phyloP scores from a whole-genome alignment of 2,888 invertebrate species.

The Hydropsyche betteni region DNA sequence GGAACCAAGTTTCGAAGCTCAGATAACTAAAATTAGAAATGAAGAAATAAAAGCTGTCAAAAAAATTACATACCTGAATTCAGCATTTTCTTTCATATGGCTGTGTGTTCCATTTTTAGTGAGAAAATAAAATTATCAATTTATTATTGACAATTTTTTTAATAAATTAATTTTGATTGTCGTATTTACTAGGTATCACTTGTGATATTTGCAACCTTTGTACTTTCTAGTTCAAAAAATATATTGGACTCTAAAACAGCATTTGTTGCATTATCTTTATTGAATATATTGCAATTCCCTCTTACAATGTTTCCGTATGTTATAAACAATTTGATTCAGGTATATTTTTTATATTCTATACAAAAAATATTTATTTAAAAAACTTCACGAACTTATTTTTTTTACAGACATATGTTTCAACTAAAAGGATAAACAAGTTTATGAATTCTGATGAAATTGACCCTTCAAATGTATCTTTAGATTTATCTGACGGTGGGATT shows the following conservation, averaged over 20 bases:
- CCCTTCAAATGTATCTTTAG: slow-evolving; percentile 78
- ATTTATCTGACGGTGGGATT: slow-evolving; percentile 74
- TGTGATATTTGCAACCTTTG: slow-evolving; percentile 89
- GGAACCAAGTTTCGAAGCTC: slow-evolving; percentile 92
- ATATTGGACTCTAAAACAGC: slow-evolving; percentile 89
- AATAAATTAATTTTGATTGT: slow-evolving; percentile 41
- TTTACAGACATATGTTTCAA: slow-evolving; percentile 85
- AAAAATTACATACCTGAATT: slow-evolving; percentile 87
- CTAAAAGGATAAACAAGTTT: slow-evolving; percentile 90
- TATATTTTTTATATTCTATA: slow-evolving; percentile 63
- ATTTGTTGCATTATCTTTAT: slow-evolving; percentile 95
- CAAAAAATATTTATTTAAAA: no score
- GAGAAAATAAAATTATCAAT: slow-evolving; percentile 57
- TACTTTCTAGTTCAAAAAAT: slow-evolving; percentile 81
- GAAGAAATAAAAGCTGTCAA: slow-evolving; percentile 91
- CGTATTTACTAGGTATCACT: slow-evolving; percentile 73
- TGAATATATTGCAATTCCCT: slow-evolving; percentile 97
- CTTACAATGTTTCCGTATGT: slow-evolving; percentile 96
- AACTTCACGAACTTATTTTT: neutral
- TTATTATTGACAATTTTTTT: slow-evolving; percentile 12
- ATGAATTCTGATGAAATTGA: slow-evolving; percentile 92
- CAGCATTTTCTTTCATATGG: slow-evolving; percentile 92
- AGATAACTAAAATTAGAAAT: slow-evolving; percentile 85
- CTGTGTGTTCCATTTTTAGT: slow-evolving; percentile 95
- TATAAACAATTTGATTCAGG: slow-evolving; percentile 90